phyloP scores from a whole-genome alignment of 2,113 vertebrate genomes.

The Nothocercus julius region DNA sequence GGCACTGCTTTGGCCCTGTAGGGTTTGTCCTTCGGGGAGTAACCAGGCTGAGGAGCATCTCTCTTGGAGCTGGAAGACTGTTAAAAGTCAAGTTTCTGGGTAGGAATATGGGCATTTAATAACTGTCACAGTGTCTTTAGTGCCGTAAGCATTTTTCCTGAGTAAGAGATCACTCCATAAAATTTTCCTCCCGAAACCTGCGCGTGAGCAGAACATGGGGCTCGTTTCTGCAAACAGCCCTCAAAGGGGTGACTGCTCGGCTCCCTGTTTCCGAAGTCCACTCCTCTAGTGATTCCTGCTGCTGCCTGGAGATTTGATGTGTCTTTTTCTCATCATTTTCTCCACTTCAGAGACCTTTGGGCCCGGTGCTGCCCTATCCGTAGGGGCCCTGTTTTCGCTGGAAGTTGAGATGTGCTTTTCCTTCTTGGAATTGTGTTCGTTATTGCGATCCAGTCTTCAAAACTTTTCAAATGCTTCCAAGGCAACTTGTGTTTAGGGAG shows the following conservation, averaged over 20 bases:
- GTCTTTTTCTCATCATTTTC: neutral
- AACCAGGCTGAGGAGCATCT: fast-evolving
- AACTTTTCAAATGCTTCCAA: fast-evolving
- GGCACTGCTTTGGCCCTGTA: neutral
- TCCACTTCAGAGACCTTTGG: neutral
- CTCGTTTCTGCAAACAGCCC: too few species aligned
- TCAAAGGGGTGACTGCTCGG: neutral
- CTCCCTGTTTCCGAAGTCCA: neutral
- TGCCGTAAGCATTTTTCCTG: neutral
- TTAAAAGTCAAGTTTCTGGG: neutral
- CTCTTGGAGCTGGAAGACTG: neutral
- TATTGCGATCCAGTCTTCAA: neutral
- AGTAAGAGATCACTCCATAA: neutral
- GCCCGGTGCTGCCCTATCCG: neutral
- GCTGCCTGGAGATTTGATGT: neutral
- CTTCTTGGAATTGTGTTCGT: neutral
- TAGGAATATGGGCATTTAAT: neutral
- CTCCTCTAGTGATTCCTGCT: neutral
- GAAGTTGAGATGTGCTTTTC: neutral
- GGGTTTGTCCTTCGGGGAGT: slow-evolving; percentile 4
- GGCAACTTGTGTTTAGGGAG: neutral
- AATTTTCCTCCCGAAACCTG: too few species aligned
- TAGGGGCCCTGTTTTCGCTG: neutral
- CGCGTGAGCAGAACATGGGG: too few species aligned
- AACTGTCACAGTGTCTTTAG: neutral